A percentile compares a stretch with the other conserved stretches of the same genome.
phyloP scores from a whole-genome alignment of 2,888 invertebrate genomes.

The Cephonodes hylas region DNA sequence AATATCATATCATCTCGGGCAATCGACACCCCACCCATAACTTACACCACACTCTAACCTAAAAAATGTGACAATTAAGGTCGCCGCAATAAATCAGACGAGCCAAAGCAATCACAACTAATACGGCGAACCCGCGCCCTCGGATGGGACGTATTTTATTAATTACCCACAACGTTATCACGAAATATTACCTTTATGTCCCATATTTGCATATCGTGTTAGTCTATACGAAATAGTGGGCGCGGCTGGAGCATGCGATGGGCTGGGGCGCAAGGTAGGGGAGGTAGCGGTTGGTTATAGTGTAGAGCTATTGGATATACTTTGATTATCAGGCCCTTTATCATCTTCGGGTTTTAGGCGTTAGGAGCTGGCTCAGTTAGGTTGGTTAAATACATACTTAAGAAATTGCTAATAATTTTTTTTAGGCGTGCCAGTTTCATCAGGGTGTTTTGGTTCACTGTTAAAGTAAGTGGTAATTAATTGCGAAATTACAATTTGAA shows the following conservation, averaged over 20 bases:
- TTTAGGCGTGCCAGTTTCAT: no score
- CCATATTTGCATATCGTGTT: slow-evolving; percentile 79
- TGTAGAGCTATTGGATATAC: no score
- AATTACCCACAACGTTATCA: slow-evolving; percentile 72
- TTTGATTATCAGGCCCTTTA: no score
- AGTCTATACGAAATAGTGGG: slow-evolving; percentile 63
- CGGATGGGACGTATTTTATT: slow-evolving; percentile 77
- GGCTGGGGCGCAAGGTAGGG: slow-evolving; percentile 23
- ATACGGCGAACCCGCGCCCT: slow-evolving; percentile 59
- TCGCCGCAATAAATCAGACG: slow-evolving; percentile 57
- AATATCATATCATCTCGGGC: no score
- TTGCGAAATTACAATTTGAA: no score
- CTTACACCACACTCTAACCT: slow-evolving; percentile 11
- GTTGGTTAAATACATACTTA: no score
- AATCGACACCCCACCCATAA: not conserved
- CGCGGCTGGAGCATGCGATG: slow-evolving; percentile 63
- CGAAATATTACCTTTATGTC: slow-evolving; percentile 78
- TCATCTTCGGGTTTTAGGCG: not conserved
- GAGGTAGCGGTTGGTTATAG: slow-evolving; percentile 16
- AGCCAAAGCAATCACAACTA: slow-evolving; percentile 58
- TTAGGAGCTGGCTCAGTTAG: no score
- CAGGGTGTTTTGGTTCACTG: no score
- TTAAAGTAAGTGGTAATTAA: no score
- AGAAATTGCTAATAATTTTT: no score
- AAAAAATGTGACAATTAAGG: slow-evolving; percentile 49